Percentiles rank a stretch among this genome's conserved stretches.
These are phyloP conservation scores for Amniataba percoides DNA, from an alignment of 2,797 vertebrate genomes.

Conservation along the genomic window DNA sequence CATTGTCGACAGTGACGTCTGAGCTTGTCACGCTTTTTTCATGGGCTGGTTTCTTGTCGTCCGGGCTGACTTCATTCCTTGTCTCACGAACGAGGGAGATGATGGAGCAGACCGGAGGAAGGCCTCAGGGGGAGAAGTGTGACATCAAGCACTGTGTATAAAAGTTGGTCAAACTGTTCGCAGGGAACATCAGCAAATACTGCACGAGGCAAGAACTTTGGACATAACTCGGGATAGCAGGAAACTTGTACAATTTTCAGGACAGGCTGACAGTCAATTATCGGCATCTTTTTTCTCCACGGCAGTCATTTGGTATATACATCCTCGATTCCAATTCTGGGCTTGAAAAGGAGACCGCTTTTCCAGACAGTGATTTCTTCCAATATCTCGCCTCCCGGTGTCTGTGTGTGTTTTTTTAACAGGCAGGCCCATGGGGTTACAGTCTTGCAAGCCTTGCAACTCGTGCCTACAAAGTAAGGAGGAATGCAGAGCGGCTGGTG, in stretches of 20 bases:
- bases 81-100: conserved; percentile 36
- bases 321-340: conserved; percentile 51
- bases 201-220: conserved; percentile 49
- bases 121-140: conserved; percentile 41
- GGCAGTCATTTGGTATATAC: conserved; percentile 56
- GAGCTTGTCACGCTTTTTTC: conserved; percentile 32
- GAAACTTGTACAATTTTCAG: conserved; percentile 48
- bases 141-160: conserved; percentile 53
- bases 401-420: conserved; percentile 54
- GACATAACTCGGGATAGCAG: conserved; percentile 38
- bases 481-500: conserved; percentile 38
- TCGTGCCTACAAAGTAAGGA: conserved; percentile 64
- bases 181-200: conserved; percentile 35
- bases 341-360: conserved; percentile 63
- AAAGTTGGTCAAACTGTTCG: conserved; percentile 61
- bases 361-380: conserved; percentile 71
- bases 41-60: conserved; percentile 23
- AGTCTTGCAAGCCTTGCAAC: conserved; percentile 73
- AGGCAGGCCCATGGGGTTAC: conserved; percentile 73
- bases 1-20: conserved; percentile 54
- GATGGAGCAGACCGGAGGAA: conserved; percentile 6
- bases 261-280: conserved; percentile 79
- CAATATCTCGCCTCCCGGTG: conserved; percentile 58
- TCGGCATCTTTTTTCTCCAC: conserved; percentile 55
- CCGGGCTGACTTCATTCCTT: conserved; percentile 28